Evolutionary conservation across 1,140 invertebrate genomes (phyloP).

Genomic region (Neodiprion pinetum): DNA sequence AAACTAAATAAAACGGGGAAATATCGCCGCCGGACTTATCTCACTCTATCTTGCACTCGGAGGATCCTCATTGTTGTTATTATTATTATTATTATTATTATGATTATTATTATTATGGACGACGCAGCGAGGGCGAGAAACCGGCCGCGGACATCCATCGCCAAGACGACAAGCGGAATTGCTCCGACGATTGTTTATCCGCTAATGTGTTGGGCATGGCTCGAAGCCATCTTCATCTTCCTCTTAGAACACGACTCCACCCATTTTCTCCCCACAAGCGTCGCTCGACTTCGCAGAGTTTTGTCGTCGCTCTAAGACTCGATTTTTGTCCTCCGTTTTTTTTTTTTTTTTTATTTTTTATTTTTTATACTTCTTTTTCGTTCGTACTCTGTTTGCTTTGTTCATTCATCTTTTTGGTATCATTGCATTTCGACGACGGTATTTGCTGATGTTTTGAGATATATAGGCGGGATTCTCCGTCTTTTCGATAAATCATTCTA

Average conservation of each 20-base stretch:
- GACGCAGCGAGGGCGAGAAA: background rate
- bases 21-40: background rate
- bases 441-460: too few species aligned
- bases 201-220: slow-evolving; percentile 15
- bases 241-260: slow-evolving; percentile 1
- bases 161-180: slow-evolving; percentile 12
- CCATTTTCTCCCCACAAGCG: background rate
- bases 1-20: background rate
- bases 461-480: too few species aligned
- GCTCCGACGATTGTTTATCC: slow-evolving; percentile 8
- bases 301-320: background rate
- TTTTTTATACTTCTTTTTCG: background rate
- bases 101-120: background rate
- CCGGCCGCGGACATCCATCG: slow-evolving; percentile 3
- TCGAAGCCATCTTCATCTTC: slow-evolving; percentile 7
- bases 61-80: background rate
- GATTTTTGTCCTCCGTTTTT: background rate
- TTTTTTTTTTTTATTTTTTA: background rate
- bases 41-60: too few species aligned
- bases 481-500: too few species aligned
- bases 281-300: too few species aligned
- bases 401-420: too few species aligned
- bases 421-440: too few species aligned
- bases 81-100: background rate
- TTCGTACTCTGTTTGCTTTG: too few species aligned